A percentile compares a stretch with the other conserved stretches of the same genome.
phyloP scores from a whole-genome alignment of 1,140 invertebrate species.

The Pseudachorutes palmiensis region DNA sequence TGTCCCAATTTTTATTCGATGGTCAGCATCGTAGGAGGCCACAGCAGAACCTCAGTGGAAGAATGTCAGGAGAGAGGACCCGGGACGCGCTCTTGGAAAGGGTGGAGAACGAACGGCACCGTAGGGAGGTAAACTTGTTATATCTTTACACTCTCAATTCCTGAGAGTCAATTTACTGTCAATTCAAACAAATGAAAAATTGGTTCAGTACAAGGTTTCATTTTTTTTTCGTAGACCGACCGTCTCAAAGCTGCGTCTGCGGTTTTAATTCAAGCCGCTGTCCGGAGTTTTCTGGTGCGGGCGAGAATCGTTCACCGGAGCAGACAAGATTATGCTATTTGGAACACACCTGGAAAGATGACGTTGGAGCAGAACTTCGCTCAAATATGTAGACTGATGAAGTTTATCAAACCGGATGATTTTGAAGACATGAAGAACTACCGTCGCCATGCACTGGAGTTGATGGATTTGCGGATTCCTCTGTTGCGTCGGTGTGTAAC shows the following conservation, averaged over 20 bases:
- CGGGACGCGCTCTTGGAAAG: conserved; percentile 67
- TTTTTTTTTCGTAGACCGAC: conserved; percentile 51
- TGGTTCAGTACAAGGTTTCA: conserved; percentile 13
- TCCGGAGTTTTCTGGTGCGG: conserved; percentile 54
- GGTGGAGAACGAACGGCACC: conserved; percentile 71
- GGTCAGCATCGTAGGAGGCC: conserved; percentile 80
- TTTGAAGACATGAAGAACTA: too few species aligned
- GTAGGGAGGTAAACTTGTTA: conserved; percentile 79
- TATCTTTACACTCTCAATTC: too few species aligned
- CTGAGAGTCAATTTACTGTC: too few species aligned
- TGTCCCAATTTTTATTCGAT: too few species aligned
- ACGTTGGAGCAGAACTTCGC: background rate
- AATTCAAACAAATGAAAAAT: conserved; percentile 29
- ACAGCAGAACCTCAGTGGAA: conserved; percentile 80
- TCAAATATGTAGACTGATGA: too few species aligned
- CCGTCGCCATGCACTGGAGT: too few species aligned
- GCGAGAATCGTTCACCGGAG: background rate
- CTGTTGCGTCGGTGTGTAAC: too few species aligned
- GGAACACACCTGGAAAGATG: background rate
- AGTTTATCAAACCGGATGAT: too few species aligned
- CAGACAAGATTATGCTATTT: background rate
- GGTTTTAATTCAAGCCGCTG: conserved; percentile 66
- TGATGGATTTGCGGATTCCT: too few species aligned
- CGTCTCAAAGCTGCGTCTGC: conserved; percentile 58
- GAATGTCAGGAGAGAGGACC: conserved; percentile 60